Evolutionary conservation across 2,888 invertebrate genomes (phyloP).

Genomic region (Cephus sareptanus): DNA sequence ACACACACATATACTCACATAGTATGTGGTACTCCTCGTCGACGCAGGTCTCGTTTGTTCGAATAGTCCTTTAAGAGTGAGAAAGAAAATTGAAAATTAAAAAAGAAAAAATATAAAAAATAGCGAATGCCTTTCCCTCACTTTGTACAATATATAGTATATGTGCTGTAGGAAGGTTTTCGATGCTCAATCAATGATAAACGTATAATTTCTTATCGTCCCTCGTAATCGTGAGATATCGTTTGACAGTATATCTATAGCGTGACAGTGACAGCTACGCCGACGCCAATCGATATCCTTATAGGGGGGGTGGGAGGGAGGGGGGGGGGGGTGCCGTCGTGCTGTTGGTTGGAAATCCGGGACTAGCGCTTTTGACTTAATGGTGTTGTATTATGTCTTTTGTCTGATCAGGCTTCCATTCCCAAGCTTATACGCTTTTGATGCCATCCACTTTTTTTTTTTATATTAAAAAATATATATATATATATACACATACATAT

Average conservation of each 20-base stretch:
- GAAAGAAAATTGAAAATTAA: conserved; percentile 4
- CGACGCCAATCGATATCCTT: background rate
- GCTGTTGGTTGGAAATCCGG: conserved; percentile 13
- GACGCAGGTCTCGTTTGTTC: background rate
- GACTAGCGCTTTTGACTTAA: conserved; percentile 30
- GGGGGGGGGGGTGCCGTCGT: background rate
- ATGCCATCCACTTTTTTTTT: conserved; percentile 14
- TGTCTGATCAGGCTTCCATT: conserved; percentile 36
- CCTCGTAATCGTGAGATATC: background rate
- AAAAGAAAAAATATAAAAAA: background rate
- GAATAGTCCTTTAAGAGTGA: background rate
- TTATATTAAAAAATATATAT: conserved; percentile 20
- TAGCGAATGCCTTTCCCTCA: background rate
- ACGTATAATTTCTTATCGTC: background rate
- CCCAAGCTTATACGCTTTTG: background rate
- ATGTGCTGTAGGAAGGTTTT: background rate
- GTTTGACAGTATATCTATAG: background rate
- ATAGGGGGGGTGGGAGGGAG: background rate
- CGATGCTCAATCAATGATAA: background rate
- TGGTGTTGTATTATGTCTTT: conserved; percentile 32
- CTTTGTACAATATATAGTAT: background rate
- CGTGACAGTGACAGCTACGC: background rate
- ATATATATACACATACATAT: conserved; percentile 21
- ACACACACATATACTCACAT: background rate
- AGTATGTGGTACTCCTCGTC: background rate